Evolutionary conservation across 1,140 invertebrate species (phyloP).

Genomic region (Micrasema minimum): DNA sequence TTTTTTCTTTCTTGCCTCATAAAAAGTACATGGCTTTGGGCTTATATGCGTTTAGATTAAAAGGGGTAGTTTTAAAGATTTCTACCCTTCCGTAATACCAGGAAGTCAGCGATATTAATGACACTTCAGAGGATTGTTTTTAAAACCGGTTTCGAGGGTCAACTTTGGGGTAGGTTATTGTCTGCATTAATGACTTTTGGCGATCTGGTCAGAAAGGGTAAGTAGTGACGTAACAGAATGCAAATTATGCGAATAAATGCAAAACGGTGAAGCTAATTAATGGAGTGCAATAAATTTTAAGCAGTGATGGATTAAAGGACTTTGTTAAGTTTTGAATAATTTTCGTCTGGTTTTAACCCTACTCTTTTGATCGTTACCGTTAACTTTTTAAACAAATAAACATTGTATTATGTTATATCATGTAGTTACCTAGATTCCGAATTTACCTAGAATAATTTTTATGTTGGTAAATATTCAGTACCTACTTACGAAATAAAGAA

Average conservation of each 20-base stretch:
- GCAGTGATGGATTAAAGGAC: constrained; percentile 21
- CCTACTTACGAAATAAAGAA: too few species aligned
- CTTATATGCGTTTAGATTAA: background rate
- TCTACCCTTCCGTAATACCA: background rate
- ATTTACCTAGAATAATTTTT: too few species aligned
- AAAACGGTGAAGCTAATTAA: too few species aligned
- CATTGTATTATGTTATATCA: too few species aligned
- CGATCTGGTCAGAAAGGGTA: background rate
- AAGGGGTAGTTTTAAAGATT: background rate
- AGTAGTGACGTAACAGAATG: too few species aligned
- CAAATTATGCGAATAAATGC: too few species aligned
- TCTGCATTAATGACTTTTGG: constrained; percentile 15
- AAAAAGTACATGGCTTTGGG: background rate
- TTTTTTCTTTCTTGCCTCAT: background rate
- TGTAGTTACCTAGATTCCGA: too few species aligned
- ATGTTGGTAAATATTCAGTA: too few species aligned
- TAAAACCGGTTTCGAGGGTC: constrained; percentile 29
- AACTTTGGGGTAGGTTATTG: constrained; percentile 14
- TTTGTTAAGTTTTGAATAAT: too few species aligned
- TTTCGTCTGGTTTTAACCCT: too few species aligned
- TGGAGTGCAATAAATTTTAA: constrained; percentile 3
- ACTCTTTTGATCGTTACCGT: too few species aligned
- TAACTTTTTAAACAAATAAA: too few species aligned
- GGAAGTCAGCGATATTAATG: constrained; percentile 20
- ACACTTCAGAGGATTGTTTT: constrained; percentile 7